These are phyloP conservation scores for Umimayanthus chanpuru DNA, from an alignment of 92 coral and sea anemone genomes.

Conservation along the genomic window DNA sequence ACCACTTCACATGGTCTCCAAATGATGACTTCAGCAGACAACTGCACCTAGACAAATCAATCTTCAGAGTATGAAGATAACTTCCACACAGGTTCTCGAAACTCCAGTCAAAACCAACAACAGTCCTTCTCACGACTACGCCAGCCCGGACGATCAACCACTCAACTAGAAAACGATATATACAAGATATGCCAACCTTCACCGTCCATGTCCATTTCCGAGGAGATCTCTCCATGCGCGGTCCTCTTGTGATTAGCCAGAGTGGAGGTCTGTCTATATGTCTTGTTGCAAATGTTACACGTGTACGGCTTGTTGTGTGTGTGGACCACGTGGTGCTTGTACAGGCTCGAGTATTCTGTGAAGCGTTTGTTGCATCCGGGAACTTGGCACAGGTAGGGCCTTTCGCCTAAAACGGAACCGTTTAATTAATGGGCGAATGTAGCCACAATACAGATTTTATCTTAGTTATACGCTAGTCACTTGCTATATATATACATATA, in stretches of 20 bases:
- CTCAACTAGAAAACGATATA: neutral
- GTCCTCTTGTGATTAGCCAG: slow-evolving; percentile 98
- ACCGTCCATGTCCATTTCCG: slow-evolving; percentile 55
- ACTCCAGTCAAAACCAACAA: too few species aligned
- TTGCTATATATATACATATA: too few species aligned
- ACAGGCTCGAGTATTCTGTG: slow-evolving; percentile 96
- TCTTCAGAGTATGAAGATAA: too few species aligned
- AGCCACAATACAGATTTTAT: neutral
- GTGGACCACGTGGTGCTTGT: slow-evolving; percentile 98
- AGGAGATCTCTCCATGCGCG: slow-evolving; percentile 92
- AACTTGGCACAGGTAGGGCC: slow-evolving; percentile 97
- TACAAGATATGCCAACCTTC: slow-evolving; percentile 44
- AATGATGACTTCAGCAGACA: too few species aligned
- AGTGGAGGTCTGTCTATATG: slow-evolving; percentile 98
- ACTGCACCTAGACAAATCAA: too few species aligned
- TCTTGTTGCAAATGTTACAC: slow-evolving; percentile 92
- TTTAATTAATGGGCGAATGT: neutral
- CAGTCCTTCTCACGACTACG: too few species aligned
- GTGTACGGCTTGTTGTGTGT: slow-evolving; percentile 99
- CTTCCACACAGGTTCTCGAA: too few species aligned
- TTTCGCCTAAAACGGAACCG: slow-evolving; percentile 70
- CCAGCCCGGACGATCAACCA: too few species aligned
- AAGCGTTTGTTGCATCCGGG: slow-evolving; percentile 96
- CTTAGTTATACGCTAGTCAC: too few species aligned
- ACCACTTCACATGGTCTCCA: neutral